phyloP scores from a whole-genome alignment of 1,140 invertebrate genomes.

The Saccostrea glomerata region DNA sequence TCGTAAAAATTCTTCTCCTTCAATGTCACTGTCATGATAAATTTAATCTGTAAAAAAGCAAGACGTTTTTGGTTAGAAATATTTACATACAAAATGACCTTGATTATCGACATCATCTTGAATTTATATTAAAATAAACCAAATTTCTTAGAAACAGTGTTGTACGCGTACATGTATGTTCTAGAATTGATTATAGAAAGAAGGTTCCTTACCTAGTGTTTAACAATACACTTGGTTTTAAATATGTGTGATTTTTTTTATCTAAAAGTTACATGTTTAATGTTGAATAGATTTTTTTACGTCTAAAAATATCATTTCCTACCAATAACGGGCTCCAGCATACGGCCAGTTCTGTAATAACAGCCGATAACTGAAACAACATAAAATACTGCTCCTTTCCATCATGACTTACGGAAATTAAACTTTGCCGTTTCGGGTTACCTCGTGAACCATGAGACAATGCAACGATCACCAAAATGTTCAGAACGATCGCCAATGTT shows the following conservation, averaged over 20 bases:
- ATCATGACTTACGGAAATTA: neutral
- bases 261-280: too few species aligned
- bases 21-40: neutral
- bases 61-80: neutral
- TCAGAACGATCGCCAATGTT: neutral
- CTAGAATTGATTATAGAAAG: neutral
- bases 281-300: too few species aligned
- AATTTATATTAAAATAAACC: neutral
- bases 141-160: neutral
- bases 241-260: neutral
- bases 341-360: neutral
- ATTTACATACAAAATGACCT: neutral
- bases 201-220: neutral
- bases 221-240: neutral
- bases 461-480: neutral
- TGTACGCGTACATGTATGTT: neutral
- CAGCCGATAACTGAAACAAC: neutral
- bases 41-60: slow-evolving; percentile 8
- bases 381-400: neutral
- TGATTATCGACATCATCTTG: neutral
- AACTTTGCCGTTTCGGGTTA: slow-evolving; percentile 12
- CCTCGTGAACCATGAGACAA: neutral
- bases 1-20: neutral
- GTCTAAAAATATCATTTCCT: neutral
- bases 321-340: neutral